Evolutionary conservation across 1,140 invertebrate species (phyloP).

Genomic region (Zaprionus africanus): DNA sequence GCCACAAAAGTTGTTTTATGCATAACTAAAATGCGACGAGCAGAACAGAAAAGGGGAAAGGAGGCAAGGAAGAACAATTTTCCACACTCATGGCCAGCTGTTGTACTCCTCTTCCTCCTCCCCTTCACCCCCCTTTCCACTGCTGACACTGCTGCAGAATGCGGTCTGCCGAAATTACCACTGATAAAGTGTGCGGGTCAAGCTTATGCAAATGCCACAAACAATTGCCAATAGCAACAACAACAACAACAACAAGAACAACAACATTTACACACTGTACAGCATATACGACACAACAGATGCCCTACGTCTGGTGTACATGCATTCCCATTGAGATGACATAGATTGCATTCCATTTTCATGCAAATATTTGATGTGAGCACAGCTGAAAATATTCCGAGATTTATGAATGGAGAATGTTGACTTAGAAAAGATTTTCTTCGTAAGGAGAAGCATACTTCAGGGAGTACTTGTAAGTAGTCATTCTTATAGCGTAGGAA

Average conservation of each 20-base stretch:
- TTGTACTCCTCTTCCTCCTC: not conserved
- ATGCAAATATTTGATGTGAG: not conserved
- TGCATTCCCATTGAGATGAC: not conserved
- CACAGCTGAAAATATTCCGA: not conserved
- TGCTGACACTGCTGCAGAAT: constrained; percentile 6
- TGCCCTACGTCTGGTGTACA: not conserved
- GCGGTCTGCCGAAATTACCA: constrained; percentile 1
- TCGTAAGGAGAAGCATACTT: too few relatives aligned
- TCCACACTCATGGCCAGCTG: constrained; percentile 12
- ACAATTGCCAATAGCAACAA: constrained; percentile 11
- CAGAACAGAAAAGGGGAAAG: not conserved
- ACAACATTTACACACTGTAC: not conserved
- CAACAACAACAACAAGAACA: constrained; percentile 2
- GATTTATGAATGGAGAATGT: too few relatives aligned
- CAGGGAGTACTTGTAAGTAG: too few relatives aligned
- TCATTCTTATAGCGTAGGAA: too few relatives aligned
- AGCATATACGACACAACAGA: not conserved
- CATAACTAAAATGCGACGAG: constrained; percentile 45
- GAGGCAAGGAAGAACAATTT: not conserved
- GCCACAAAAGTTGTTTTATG: constrained; percentile 50
- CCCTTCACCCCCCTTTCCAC: not conserved
- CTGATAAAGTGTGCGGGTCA: constrained; percentile 19
- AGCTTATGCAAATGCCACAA: constrained; percentile 34
- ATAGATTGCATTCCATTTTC: constrained; percentile 1
- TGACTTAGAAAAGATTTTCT: too few relatives aligned